Base-by-base conservation (phyloP, 2,888 invertebrate genomes). In the Zaprionus bogoriensis region DNA sequence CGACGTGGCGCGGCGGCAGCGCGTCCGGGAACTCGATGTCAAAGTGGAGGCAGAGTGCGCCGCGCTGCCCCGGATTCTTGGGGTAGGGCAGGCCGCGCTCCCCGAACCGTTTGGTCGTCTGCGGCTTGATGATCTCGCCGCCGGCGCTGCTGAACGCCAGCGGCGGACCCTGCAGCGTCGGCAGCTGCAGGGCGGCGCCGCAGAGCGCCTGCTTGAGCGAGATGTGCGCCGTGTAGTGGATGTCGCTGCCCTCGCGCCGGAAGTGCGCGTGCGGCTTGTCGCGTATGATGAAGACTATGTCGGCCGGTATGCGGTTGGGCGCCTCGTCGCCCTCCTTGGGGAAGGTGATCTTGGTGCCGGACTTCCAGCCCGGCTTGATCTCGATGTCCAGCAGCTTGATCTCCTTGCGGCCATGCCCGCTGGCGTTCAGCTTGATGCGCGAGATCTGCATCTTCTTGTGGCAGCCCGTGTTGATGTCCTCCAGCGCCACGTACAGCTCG, bases 371-470 rank as follows among this genome's bases (percentile, higher is more conserved):
- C 0, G 98, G 97, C 89, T 98, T 98, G 0, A 99, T 96, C 74
- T 96, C 96, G 68, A 99, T 97, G 3, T 97, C 97, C 23, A 97
- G 91, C 7, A 98, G 96, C 92, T 98, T 99, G 88, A 98, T 98
- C 90, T 98, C 98, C 82, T 95, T 96, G 84, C 94, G 94, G 0
- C 95, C 5, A 10, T 39, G 93, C 0, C 94, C 93, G 6, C 97
- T 97, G 0, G 95, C 95, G 28, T 96, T 92, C 0, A 96, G 96
- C 83, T 17, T 46, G 1, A 97, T 94, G 52, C 98, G 94, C 1
- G 98, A 98, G 70, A 99, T 99, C 91, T 99, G 99, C 97, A 99
- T 98, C 91, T 98, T 99, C 91, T 99, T 99, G 0, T 96, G 95
- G 88, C 97, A 97, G 4, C 99, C 99, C 51, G 94, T 95, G 27